These are phyloP conservation scores for Lamellibrachia columna DNA, from an alignment of 2,888 invertebrate genomes.

Conservation along the genomic window DNA sequence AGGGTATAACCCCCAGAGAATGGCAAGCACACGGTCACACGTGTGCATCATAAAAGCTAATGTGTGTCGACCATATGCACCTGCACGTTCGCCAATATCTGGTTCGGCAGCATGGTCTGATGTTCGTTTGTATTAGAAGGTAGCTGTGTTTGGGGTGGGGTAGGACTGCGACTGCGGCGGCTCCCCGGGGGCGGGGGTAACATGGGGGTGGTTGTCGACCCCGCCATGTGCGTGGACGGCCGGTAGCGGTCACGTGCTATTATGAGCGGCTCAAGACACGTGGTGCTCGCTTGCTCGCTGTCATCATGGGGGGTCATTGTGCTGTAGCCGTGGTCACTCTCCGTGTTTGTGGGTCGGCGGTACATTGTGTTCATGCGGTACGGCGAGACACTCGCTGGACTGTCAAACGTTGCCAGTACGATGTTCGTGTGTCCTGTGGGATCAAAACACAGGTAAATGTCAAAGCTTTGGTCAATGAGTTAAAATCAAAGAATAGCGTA, in stretches of 20 bases:
- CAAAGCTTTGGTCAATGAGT: background rate
- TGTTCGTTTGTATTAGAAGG: background rate
- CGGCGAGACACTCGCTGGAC: constrained; percentile 81
- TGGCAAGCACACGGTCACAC: background rate
- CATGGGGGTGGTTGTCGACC: constrained; percentile 38
- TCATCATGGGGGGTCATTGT: constrained; percentile 55
- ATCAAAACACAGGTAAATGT: background rate
- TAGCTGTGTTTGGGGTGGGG: constrained; percentile 38
- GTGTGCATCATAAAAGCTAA: constrained; percentile 35
- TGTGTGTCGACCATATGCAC: constrained; percentile 85
- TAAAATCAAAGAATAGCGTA: constrained; percentile 17
- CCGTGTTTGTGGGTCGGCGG: constrained; percentile 76
- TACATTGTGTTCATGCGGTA: constrained; percentile 87
- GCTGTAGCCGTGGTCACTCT: constrained; percentile 87
- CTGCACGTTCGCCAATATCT: constrained; percentile 84
- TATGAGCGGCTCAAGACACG: constrained; percentile 61
- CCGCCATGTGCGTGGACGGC: constrained; percentile 47
- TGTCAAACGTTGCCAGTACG: constrained; percentile 63
- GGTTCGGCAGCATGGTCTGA: constrained; percentile 67
- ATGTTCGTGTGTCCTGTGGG: constrained; percentile 62
- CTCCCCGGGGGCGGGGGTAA: constrained; percentile 55
- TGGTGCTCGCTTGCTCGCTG: constrained; percentile 63
- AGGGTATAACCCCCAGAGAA: background rate
- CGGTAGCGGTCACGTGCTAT: constrained; percentile 61
- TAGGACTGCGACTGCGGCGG: constrained; percentile 60